A percentile compares a stretch with the other conserved stretches of the same genome.
These are phyloP conservation scores for Coptotermes formosanus DNA, from an alignment of 1,140 invertebrate genomes.

Conservation along the genomic window DNA sequence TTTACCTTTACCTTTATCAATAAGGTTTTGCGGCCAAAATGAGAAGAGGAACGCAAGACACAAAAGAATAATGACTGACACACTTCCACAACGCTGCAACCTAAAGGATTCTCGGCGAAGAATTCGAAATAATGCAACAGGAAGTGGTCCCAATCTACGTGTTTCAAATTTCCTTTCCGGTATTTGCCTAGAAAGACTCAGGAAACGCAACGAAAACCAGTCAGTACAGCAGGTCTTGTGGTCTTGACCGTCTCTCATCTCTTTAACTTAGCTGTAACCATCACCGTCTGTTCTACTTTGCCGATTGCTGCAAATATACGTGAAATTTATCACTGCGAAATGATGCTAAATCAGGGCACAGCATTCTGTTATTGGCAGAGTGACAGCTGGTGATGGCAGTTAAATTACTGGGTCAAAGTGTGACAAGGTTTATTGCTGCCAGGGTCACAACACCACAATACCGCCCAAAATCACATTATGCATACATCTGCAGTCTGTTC, in stretches of 20 bases:
- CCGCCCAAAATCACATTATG: background rate
- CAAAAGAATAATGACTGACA: too few species aligned
- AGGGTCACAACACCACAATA: background rate
- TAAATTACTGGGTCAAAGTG: slow-evolving; percentile 12
- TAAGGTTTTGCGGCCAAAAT: too few species aligned
- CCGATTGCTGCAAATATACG: background rate
- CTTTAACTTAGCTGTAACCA: background rate
- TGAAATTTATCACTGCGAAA: background rate
- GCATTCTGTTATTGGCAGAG: background rate
- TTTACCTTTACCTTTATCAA: too few species aligned
- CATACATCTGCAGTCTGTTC: background rate
- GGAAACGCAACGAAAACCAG: too few species aligned
- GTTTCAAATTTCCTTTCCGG: too few species aligned
- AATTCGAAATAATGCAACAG: too few species aligned
- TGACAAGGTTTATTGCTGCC: background rate
- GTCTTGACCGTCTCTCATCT: background rate
- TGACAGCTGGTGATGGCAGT: background rate
- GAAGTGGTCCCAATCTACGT: too few species aligned
- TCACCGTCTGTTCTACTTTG: background rate
- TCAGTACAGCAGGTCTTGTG: too few species aligned
- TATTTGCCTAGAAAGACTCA: too few species aligned
- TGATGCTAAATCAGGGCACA: background rate
- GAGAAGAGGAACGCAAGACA: too few species aligned
- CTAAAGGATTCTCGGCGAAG: too few species aligned
- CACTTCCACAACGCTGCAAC: too few species aligned